Conservation (phyloP, 2,888 invertebrate species). For the Apotomis betuletana region DNA sequence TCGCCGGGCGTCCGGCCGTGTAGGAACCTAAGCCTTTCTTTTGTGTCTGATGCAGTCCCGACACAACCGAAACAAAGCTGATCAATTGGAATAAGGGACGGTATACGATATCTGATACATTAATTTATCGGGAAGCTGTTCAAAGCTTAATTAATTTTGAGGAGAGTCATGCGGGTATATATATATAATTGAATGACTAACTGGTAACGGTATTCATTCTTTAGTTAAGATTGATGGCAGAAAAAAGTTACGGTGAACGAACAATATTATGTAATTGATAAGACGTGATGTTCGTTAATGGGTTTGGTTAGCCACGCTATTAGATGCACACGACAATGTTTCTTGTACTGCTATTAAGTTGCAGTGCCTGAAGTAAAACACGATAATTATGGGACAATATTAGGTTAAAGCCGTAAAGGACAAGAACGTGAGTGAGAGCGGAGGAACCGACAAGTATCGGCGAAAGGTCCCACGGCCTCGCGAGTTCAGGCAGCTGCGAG, state of each 20-base stretch:
- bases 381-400: constrained; percentile 44
- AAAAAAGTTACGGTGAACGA: constrained; percentile 53
- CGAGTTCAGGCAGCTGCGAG: constrained; percentile 69
- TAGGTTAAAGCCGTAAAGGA: constrained; percentile 47
- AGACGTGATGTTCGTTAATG: constrained; percentile 8
- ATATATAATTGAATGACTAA: constrained; percentile 70
- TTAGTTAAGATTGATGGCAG: constrained; percentile 51
- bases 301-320: constrained; percentile 1
- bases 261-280: constrained; percentile 49
- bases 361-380: constrained; percentile 54
- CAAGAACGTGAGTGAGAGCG: constrained; percentile 45
- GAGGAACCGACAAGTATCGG: constrained; percentile 35
- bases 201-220: constrained; percentile 63
- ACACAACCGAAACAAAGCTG: constrained; percentile 21
- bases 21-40: constrained; percentile 39
- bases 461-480: constrained; percentile 69
- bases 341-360: constrained; percentile 45
- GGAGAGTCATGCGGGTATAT: constrained; percentile 70
- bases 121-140: constrained; percentile 28
- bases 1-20: constrained; percentile 15
- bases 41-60: constrained; percentile 19
- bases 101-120: not conserved
- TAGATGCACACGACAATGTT: constrained; percentile 6
- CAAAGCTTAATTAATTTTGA: constrained; percentile 66
- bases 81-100: not conserved